Evolutionary conservation across 1,140 invertebrate genomes (phyloP), one percentile per base, ranked within the genome.

Genomic region (Hyphantria cunea): DNA sequence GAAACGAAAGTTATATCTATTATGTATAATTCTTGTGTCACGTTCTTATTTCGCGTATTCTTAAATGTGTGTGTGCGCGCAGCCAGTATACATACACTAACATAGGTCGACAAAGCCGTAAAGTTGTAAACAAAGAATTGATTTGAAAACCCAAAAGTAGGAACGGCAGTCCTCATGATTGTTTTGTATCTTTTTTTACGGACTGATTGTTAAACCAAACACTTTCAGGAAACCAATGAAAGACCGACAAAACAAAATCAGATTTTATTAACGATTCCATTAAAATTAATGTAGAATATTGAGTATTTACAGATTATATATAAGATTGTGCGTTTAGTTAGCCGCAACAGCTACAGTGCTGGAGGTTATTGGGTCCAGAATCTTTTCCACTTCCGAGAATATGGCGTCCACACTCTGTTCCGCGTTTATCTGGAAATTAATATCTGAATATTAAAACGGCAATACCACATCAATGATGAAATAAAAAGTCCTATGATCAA

Each of bases 201-300:
- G n/a, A n/a, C n/a, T n/a, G n/a, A n/a, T n/a, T n/a, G n/a, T n/a
- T 12, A 14, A 3, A 9, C 6, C 13, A 6, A 44, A 44, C 11
- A 13, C 42, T 41, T 25, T 42, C 9, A 44, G 31, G 39, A 12
- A 31, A 12, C 3, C 41, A 42, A 42, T 42, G n/a, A 44, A 54
- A 54, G 10, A 31, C 9, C 17, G 34, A 17, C 10, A 17, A 48
- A 42, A 54, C 14, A 63, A 54, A 49, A 31, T 49, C 51, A 58
- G 39, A 70, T 76, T 79, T 80, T 66, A 67, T 76, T 67, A 81
- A 76, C 66, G 72, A 53, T 74, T 44, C n/a, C 47, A 65, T 74
- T 75, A 78, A 76, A 58, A 58, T 48, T 49, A 58, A 49, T 13
- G 14, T 49, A 58, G 17, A 58, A 37, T 49, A 58, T 13, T 14